Evolutionary conservation across 1,140 invertebrate species (phyloP).

Genomic region (Oncopodura yosiiana): DNA sequence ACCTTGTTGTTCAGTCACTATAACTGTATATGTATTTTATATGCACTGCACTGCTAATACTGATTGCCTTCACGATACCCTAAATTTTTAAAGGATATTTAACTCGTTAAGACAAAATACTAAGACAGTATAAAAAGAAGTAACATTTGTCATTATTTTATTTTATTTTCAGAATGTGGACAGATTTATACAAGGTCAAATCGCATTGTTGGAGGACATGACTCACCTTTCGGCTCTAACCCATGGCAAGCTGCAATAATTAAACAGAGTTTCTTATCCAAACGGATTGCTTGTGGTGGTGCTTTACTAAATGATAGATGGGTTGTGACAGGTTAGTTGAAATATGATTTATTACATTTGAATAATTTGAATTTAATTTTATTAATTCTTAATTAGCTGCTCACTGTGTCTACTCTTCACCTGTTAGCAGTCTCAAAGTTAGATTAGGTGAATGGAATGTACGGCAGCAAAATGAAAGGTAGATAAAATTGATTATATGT

Average conservation of each 20-base stretch:
- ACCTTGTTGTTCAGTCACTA: too few species aligned
- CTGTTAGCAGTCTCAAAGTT: slow-evolving; percentile 73
- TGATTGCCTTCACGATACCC: too few species aligned
- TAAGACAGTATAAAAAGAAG: too few species aligned
- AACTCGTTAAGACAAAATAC: too few species aligned
- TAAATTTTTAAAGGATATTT: too few species aligned
- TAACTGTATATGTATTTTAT: too few species aligned
- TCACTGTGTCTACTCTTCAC: slow-evolving; percentile 47
- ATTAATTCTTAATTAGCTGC: neutral
- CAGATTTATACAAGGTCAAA: slow-evolving; percentile 75
- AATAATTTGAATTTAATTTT: neutral
- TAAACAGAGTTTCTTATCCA: slow-evolving; percentile 78
- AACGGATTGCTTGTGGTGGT: slow-evolving; percentile 82
- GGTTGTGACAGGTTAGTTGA: slow-evolving; percentile 53
- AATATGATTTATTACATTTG: neutral
- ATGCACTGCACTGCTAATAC: too few species aligned
- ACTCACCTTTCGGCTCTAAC: slow-evolving; percentile 65
- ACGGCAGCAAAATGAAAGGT: slow-evolving; percentile 65
- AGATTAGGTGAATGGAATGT: slow-evolving; percentile 86
- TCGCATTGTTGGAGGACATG: slow-evolving; percentile 65
- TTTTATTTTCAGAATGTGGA: slow-evolving; percentile 64
- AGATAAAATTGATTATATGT: too few species aligned
- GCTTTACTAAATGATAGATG: slow-evolving; percentile 78
- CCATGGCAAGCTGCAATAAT: slow-evolving; percentile 93
- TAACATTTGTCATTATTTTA: neutral